Evolutionary conservation across 2,797 vertebrate species (phyloP).

Genomic region (Enteromius unitaeniatus): DNA sequence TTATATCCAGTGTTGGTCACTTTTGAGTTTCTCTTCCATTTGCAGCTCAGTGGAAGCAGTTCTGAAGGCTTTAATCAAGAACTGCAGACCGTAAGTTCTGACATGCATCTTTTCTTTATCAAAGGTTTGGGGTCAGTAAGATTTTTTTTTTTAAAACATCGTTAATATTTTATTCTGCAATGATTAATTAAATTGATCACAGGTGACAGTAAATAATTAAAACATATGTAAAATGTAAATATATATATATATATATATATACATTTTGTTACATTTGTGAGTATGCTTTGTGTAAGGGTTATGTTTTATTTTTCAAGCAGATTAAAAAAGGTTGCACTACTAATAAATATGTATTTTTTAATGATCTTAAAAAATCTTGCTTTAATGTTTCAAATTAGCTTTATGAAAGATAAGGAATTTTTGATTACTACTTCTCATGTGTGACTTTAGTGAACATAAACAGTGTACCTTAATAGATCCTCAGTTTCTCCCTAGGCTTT

Average conservation of each 20-base stretch:
- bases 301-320: background rate
- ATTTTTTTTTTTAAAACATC: background rate
- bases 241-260: background rate
- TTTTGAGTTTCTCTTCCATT: slow-evolving; percentile 50
- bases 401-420: background rate
- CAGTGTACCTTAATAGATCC: slow-evolving; percentile 37
- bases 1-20: slow-evolving; percentile 43
- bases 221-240: background rate
- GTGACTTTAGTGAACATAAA: background rate
- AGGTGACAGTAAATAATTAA: background rate
- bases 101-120: background rate
- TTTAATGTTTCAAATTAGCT: background rate
- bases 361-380: background rate
- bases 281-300: background rate
- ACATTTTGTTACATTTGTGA: background rate
- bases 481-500: slow-evolving; percentile 67
- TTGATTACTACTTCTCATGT: background rate
- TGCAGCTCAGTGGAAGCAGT: slow-evolving; percentile 92
- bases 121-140: background rate
- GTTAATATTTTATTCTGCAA: background rate
- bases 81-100: slow-evolving; percentile 94
- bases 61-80: slow-evolving; percentile 95
- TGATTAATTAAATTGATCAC: background rate
- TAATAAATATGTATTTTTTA: background rate
- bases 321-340: background rate